These are phyloP conservation scores for Nemotelus pantherinus DNA, from an alignment of 2,888 invertebrate genomes.

Conservation along the genomic window DNA sequence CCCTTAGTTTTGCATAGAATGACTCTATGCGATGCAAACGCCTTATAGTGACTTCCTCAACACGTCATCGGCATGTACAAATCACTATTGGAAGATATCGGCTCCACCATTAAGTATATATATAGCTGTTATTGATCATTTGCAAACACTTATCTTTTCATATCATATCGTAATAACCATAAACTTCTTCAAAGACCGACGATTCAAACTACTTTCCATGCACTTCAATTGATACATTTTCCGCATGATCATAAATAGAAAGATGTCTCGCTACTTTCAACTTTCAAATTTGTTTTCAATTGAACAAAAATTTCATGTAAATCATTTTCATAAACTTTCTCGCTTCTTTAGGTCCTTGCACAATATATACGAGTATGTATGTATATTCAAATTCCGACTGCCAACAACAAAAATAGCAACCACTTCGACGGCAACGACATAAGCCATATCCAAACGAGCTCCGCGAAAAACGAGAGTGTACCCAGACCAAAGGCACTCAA, in stretches of 20 bases:
- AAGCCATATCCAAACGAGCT: background rate
- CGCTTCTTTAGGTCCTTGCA: conserved; percentile 34
- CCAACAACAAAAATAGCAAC: conserved; percentile 13
- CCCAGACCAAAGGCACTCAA: too few species aligned
- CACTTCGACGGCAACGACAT: conserved; percentile 1
- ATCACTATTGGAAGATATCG: too few species aligned
- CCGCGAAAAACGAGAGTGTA: background rate
- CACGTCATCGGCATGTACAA: too few species aligned
- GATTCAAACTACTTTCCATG: background rate
- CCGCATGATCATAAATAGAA: background rate
- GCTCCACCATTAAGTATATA: too few species aligned
- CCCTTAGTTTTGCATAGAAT: too few species aligned
- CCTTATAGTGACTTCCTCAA: too few species aligned
- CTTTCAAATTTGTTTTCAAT: conserved; percentile 41
- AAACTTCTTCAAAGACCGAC: background rate
- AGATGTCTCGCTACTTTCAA: conserved; percentile 28
- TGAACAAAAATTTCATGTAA: conserved; percentile 39
- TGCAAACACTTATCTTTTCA: too few species aligned
- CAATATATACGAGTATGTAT: conserved; percentile 9
- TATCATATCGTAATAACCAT: too few species aligned
- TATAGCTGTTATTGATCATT: too few species aligned
- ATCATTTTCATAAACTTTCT: conserved; percentile 40
- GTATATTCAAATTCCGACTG: conserved; percentile 1
- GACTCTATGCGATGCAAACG: too few species aligned
- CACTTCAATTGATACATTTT: background rate